These are phyloP conservation scores for Oophaga pumilio DNA, from an alignment of 2,113 vertebrate genomes.

Conservation along the genomic window DNA sequence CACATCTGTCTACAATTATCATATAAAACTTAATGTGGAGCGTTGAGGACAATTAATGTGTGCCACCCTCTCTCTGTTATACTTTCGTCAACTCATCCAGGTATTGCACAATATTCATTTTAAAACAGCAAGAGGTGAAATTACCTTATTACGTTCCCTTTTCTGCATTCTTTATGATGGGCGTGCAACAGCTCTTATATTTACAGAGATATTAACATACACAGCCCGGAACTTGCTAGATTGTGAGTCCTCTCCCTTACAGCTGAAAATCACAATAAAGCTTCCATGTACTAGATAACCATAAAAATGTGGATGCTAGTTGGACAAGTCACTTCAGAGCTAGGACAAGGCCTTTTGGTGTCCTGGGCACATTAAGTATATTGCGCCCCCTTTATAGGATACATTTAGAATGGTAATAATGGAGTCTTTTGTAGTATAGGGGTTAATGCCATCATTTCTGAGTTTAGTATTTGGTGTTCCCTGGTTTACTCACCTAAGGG, in stretches of 20 bases:
- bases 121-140: background rate
- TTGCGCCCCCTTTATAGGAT: no score
- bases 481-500: no score
- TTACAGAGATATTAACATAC: background rate
- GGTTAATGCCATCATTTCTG: no score
- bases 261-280: background rate
- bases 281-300: background rate
- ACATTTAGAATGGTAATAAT: no score
- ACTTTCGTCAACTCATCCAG: constrained; percentile 6
- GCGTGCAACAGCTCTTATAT: background rate
- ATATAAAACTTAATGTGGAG: background rate
- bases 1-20: background rate
- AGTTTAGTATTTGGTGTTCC: no score
- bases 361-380: no score
- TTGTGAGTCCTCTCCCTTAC: background rate
- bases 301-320: background rate
- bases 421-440: no score
- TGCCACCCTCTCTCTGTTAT: background rate
- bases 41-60: background rate
- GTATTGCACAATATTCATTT: background rate
- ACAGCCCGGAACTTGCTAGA: background rate
- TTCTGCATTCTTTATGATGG: background rate
- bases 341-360: no score
- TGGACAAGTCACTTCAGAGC: no score
- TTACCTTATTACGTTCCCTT: background rate